Conservation (phyloP, 2,113 vertebrate genomes). For the Psittacula cyanocephala region DNA sequence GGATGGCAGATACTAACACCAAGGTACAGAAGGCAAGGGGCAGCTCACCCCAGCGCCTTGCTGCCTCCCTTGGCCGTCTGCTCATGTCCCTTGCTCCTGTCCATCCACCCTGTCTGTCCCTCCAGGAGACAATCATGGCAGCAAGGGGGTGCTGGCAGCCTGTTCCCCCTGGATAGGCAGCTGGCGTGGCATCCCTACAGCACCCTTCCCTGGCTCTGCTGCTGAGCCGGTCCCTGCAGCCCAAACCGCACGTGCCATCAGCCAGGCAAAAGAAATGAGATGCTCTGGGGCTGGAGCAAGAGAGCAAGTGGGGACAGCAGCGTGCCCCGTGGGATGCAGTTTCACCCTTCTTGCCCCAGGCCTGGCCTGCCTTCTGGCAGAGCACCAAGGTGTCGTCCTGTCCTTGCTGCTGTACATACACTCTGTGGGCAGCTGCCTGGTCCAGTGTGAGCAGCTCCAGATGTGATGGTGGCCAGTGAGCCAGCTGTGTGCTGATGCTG, state of each 20-base stretch:
- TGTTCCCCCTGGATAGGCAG: too few relatives aligned
- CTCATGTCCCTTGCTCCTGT: not conserved
- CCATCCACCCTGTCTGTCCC: not conserved
- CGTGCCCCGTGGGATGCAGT: not conserved
- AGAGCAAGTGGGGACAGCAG: not conserved
- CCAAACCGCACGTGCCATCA: fast-evolving
- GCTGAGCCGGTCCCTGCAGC: not conserved
- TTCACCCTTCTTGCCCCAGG: fast-evolving
- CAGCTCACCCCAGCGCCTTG: not conserved
- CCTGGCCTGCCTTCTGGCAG: not conserved
- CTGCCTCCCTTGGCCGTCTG: not conserved
- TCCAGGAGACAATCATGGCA: not conserved
- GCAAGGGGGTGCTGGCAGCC: not conserved
- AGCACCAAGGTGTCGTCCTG: not conserved
- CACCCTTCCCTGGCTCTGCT: not conserved
- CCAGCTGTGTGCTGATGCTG: not conserved
- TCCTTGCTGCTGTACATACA: fast-evolving
- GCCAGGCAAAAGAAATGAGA: not conserved
- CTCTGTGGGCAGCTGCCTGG: not conserved
- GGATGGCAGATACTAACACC: not conserved
- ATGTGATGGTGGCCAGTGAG: not conserved
- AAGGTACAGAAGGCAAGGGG: not conserved
- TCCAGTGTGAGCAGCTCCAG: not conserved
- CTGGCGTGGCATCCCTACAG: not conserved
- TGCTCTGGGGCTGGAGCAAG: not conserved